Evolutionary conservation across 2,888 invertebrate species (phyloP), one percentile per base, ranked within the genome.

Genomic region (Himalopsyche tibetana): DNA sequence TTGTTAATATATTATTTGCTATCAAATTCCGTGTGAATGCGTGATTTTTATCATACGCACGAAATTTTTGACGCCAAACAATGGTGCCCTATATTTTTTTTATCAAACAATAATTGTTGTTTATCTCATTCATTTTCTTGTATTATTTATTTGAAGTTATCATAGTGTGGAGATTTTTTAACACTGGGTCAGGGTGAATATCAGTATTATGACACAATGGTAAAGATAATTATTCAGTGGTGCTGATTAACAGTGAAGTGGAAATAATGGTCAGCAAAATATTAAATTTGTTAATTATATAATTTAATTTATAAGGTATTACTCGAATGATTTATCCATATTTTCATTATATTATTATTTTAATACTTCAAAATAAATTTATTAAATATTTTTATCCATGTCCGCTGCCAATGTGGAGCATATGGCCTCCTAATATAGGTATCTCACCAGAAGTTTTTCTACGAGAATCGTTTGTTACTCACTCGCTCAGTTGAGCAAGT

Each of bases 31-130:
- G 55, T 82, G 36, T 55, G 55, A 55, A 36, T 28, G 28, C 28
- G n/a, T n/a, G 51, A 55, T 55, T 55, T 36, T 82, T 51, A 82
- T 55, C 55, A 55, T 28, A 82, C 40, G 51, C 28, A 82, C 51
- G 55, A 36, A 55, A 36, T 5, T 36, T 28, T 82, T 28, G 28
- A n/a, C 5, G 19, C 5, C 6, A 63, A n/a, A 19, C 63, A 63
- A 63, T n/a, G 63, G 5, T 63, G 63, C 63, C 63, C 63, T 63
- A 19, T 63, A 63, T 63, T n/a, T n/a, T n/a, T 5, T n/a, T 63
- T n/a, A 63, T 63, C 19, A 63, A n/a, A 63, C 9, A 63, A 19
- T 63, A 63, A 63, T n/a, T 63, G 40, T 63, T 9, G 40, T 63
- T 9, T 17, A 19, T 63, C 19, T 63, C 63, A 63, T 55, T 55